Conservation (phyloP, 2,888 invertebrate species). For the Lasioglossum pauxillum region DNA sequence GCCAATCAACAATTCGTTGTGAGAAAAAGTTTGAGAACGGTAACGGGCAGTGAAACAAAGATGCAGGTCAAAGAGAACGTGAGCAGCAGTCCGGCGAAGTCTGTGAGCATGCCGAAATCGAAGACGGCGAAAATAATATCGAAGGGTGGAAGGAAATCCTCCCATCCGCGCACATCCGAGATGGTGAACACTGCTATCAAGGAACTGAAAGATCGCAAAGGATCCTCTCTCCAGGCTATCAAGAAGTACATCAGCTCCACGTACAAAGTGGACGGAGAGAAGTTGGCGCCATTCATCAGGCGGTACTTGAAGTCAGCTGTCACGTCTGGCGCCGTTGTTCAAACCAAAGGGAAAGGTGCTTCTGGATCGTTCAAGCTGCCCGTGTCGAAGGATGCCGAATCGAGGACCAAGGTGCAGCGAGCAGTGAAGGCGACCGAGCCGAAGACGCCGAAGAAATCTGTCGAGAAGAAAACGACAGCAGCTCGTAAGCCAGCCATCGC, state of each 20-base stretch:
- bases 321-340: constrained; percentile 85
- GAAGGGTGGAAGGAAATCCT: constrained; percentile 78
- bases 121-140: constrained; percentile 72
- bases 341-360: constrained; percentile 86
- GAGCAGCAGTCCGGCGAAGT: constrained; percentile 31
- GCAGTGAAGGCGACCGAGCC: constrained; percentile 33
- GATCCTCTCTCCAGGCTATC: constrained; percentile 87
- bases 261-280: constrained; percentile 87
- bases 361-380: constrained; percentile 85
- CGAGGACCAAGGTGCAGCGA: constrained; percentile 33
- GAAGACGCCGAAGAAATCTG: constrained; percentile 6
- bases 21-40: neutral
- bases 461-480: constrained; percentile 46
- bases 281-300: constrained; percentile 87
- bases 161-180: constrained; percentile 85
- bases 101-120: constrained; percentile 39
- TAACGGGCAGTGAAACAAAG: neutral
- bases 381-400: constrained; percentile 56
- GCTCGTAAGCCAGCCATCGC: constrained; percentile 61
- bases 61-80: constrained; percentile 60
- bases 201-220: constrained; percentile 86
- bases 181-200: constrained; percentile 87
- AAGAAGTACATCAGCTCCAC: constrained; percentile 88
- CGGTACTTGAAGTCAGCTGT: constrained; percentile 87
- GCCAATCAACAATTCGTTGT: neutral